Evolutionary conservation across 1,140 invertebrate species (phyloP).

Genomic region (Amyelois transitella): DNA sequence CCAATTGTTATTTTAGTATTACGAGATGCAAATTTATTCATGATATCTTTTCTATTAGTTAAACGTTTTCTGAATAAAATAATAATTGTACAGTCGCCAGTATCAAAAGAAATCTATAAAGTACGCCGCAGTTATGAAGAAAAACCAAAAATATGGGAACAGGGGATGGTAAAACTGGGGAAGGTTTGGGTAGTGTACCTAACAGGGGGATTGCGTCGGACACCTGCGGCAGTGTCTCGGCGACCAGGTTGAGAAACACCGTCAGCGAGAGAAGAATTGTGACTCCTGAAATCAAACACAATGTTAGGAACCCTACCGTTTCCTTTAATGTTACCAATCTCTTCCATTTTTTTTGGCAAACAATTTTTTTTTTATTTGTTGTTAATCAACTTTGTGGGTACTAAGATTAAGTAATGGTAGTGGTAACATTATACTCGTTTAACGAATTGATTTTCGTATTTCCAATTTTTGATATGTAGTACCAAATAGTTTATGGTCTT

Average conservation of each 20-base stretch:
- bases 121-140: conserved; percentile 19
- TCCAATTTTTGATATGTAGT: no score
- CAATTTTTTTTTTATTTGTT: no score
- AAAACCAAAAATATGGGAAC: conserved; percentile 33
- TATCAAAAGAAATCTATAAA: conserved; percentile 36
- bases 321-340: background rate
- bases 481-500: no score
- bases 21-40: no score
- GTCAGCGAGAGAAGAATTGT: conserved; percentile 99
- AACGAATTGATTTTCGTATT: no score
- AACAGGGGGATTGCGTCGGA: conserved; percentile 95
- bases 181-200: conserved; percentile 80
- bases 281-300: conserved; percentile 94
- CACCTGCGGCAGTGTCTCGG: conserved; percentile 95
- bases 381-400: no score
- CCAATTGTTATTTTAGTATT: no score
- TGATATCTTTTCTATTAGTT: no score
- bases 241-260: conserved; percentile 98
- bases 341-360: background rate
- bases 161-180: conserved; percentile 36
- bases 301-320: conserved; percentile 44
- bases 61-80: no score
- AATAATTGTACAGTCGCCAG: no score
- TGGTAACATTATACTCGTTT: no score
- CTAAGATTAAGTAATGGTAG: no score